phyloP scores from a whole-genome alignment of 2,113 vertebrate species.

The Thoracochromis brauschi region DNA sequence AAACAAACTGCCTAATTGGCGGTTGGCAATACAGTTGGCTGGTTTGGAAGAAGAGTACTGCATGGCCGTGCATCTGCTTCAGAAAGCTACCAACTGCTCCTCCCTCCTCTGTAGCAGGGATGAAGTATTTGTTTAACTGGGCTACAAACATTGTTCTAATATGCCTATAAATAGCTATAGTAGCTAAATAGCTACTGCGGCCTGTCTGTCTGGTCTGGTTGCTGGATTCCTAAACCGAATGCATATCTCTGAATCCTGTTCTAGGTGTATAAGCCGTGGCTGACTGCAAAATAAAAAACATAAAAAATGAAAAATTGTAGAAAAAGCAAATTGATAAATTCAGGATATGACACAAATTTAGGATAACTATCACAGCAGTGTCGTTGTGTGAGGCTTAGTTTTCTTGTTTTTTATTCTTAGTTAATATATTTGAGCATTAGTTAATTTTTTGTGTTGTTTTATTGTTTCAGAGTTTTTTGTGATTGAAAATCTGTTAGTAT shows the following conservation, averaged over 20 bases:
- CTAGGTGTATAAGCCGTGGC: background rate
- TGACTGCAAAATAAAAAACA: background rate
- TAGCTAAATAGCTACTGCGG: background rate
- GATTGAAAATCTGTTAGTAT: background rate
- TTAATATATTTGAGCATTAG: background rate
- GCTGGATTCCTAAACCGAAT: background rate
- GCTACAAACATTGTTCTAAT: background rate
- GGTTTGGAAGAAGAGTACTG: background rate
- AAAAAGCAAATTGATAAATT: background rate
- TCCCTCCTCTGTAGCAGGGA: background rate
- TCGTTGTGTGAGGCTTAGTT: background rate
- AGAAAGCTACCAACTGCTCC: background rate
- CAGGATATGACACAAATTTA: background rate
- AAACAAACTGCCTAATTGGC: background rate
- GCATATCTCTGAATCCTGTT: background rate
- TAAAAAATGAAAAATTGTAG: background rate
- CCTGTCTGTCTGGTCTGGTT: background rate
- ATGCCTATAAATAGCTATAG: background rate
- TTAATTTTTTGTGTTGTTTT: background rate
- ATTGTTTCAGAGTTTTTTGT: background rate
- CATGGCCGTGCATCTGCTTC: background rate
- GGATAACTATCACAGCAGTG: background rate
- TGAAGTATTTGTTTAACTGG: background rate
- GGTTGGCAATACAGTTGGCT: background rate
- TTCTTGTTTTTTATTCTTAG: background rate